phyloP scores from a whole-genome alignment of 2,113 vertebrate genomes.

The Arenaria interpres region DNA sequence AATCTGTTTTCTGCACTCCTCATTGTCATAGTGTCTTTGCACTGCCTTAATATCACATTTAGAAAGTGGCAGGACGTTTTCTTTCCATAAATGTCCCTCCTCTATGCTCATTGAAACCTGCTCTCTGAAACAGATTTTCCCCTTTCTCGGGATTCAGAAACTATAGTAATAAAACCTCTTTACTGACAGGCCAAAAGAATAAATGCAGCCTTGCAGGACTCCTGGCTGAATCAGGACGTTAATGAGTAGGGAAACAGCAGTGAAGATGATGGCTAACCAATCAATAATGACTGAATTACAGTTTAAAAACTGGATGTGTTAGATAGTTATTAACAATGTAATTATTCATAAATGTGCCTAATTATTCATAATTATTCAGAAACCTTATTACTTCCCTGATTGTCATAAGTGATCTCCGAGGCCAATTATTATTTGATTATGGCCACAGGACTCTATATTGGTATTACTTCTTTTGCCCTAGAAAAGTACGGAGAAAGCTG shows the following conservation, averaged over 20 bases:
- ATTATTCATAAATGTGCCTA: conserved; percentile 84
- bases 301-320: conserved; percentile 77
- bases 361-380: conserved; percentile 86
- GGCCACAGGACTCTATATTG: conserved; percentile 67
- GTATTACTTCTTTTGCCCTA: conserved; percentile 51
- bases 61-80: not conserved
- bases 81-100: not conserved
- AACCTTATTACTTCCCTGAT: conserved; percentile 80
- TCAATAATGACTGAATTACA: conserved; percentile 76
- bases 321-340: conserved; percentile 83
- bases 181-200: not conserved
- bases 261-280: conserved; percentile 54
- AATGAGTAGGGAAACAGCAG: conserved; percentile 60
- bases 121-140: not conserved
- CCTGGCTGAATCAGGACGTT: conserved; percentile 35
- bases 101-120: not conserved
- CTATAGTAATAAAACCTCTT: not conserved
- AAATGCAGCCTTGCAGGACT: not conserved
- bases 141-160: not conserved
- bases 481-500: conserved; percentile 29
- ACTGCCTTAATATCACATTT: not conserved
- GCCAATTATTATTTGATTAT: conserved; percentile 79
- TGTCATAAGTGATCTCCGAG: conserved; percentile 77
- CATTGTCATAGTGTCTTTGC: not conserved
- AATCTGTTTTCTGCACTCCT: not conserved